Base-by-base conservation (phyloP, 2,888 invertebrate genomes). In the Taenaris catops region DNA sequence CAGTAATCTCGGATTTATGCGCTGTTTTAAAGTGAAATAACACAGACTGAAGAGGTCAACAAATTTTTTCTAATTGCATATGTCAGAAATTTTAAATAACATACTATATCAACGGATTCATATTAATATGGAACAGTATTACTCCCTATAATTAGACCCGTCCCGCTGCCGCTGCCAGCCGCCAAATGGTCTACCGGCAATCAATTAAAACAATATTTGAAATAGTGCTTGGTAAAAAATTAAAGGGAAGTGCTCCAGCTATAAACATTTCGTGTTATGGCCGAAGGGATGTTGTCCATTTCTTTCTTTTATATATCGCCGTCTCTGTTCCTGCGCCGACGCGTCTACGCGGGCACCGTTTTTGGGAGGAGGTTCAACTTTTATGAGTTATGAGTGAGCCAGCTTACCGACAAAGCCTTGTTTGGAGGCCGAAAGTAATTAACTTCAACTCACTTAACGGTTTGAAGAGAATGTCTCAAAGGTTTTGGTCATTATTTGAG, bases 181-280 rank as follows among this genome's bases (percentile, higher is more conserved):
- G 78, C 78, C 83, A 67, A 72, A 74, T 72, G 73, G 75, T 81
- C 80, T 81, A 70, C 69, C 64, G 63, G 79, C 80, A 78, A 81
- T 81, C 81, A 79, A 83, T 83, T 83, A 81, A 81, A 81, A 81
- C 83, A 83, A 84, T 84, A 84, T 84, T 84, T 83, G 79, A 79
- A 81, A 83, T 81, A 74, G 73, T 78, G 73, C 64, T 63, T 56
- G 64, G 58, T 75, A 80, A 83, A 81, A 80, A 76, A 60, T 62
- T 63, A 71, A 80, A 79, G 72, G 74, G 75, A 68, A 73, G 69
- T 70, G 64, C 66, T 70, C 59, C 55, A 62, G 70, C 71, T 67
- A 79, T 79, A 80, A 83, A 79, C 74, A 72, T 74, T 72, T 65
- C 62, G 61, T 73, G 57, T 79, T 70, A 71, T 72, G 61, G 59